These are phyloP conservation scores for Brevipalpus yothersi DNA, from an alignment of 1,140 invertebrate genomes.

Conservation along the genomic window DNA sequence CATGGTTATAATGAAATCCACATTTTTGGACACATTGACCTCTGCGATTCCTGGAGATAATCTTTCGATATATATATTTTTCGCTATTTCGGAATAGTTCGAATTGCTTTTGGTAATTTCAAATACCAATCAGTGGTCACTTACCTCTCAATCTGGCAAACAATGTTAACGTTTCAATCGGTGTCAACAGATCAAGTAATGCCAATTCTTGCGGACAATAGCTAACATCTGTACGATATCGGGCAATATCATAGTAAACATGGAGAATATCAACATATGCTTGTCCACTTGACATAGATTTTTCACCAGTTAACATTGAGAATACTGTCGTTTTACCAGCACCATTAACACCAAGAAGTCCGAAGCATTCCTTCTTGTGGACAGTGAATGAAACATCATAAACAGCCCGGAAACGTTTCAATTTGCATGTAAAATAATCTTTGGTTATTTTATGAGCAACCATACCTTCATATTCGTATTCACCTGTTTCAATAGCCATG, in stretches of 20 bases:
- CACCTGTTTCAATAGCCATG: not conserved
- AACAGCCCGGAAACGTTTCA: constrained; percentile 11
- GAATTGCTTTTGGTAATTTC: not conserved
- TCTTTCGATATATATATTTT: not conserved
- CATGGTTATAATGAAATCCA: too few relatives aligned
- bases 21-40: not conserved
- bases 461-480: constrained; percentile 7
- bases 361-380: constrained; percentile 24
- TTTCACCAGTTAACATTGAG: constrained; percentile 19
- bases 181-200: constrained; percentile 45
- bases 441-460: constrained; percentile 10
- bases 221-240: constrained; percentile 19
- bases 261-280: constrained; percentile 10
- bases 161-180: not conserved
- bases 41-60: too few relatives aligned
- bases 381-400: constrained; percentile 13
- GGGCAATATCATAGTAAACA: constrained; percentile 28
- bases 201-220: constrained; percentile 42
- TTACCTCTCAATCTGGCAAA: not conserved
- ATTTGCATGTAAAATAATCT: not conserved
- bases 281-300: constrained; percentile 16
- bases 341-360: constrained; percentile 23
- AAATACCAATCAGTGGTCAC: not conserved
- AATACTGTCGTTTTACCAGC: constrained; percentile 21
- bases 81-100: not conserved